phyloP scores from a whole-genome alignment of 2,797 vertebrate genomes.

The Karalla daura region DNA sequence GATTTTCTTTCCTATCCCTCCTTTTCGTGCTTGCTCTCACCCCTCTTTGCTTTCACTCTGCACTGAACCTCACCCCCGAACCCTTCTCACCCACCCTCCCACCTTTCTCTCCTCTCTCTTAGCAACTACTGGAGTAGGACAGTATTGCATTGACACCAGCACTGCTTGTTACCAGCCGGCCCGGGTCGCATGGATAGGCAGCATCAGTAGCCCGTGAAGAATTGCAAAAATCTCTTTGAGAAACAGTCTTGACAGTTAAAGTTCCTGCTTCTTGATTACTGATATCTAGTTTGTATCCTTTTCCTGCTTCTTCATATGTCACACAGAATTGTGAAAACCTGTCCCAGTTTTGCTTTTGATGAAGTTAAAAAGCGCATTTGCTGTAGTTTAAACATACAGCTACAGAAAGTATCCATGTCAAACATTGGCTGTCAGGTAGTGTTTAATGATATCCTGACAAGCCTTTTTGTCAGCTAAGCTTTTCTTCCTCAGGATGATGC shows the following conservation, averaged over 20 bases:
- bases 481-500: background rate
- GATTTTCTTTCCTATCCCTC: slow-evolving; percentile 85
- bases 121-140: slow-evolving; percentile 72
- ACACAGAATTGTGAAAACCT: background rate
- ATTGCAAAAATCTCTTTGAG: background rate
- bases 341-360: background rate
- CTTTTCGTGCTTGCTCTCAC: slow-evolving; percentile 75
- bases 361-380: too few relatives aligned
- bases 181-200: background rate
- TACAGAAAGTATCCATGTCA: background rate
- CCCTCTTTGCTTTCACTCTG: slow-evolving; percentile 72
- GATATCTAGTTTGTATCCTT: background rate
- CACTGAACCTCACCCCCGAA: slow-evolving; percentile 31
- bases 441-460: background rate
- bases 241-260: background rate
- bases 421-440: background rate
- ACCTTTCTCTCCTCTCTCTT: slow-evolving; percentile 66
- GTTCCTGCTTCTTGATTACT: background rate
- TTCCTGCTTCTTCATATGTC: background rate
- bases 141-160: slow-evolving; percentile 51
- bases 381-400: background rate
- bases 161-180: slow-evolving; percentile 50
- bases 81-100: slow-evolving; percentile 41
- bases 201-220: background rate
- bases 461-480: background rate